Base-by-base conservation (phyloP, 1,140 invertebrate genomes). In the Acromyrmex echinatior region DNA sequence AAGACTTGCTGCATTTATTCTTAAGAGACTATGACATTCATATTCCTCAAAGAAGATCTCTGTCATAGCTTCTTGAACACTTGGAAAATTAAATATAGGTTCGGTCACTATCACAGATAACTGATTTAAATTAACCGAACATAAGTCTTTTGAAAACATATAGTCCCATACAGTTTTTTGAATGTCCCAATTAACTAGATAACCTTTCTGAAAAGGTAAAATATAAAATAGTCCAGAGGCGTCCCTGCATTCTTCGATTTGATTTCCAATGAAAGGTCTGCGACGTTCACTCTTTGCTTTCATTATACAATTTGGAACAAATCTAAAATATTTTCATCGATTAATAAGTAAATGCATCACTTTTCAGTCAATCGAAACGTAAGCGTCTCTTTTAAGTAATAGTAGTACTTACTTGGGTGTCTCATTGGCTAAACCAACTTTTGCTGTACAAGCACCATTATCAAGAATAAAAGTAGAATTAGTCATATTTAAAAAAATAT, bases 1-100 rank as follows among this genome's bases (percentile, higher is more conserved):
- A 77, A 98, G 95, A 95, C 97, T 97, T 0, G 97, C 96, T 2
- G 98, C 96, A 93, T 98, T 99, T 39, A 98, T 97, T 92, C 97
- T 96, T 63, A 98, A 96, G 65, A 99, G 95, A 9, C 97, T 97
- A 74, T 98, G 97, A 92, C 99, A 98, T 91, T 99, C 98, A 93
- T 99, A 99, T 94, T 99, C 99, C 95, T 99, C 99, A 96, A 99
- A 99, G 80, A 99, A 98, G 87, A 99, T 98, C 96, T 99, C 99
- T 58, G 97, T 97, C 95, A 99, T 98, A 16, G 97, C 98, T 95
- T 99, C 99, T 96, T 70, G 66, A 49, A 70, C 49, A 49, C 66
- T 70, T 70, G 66, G 9, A 70, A 70, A 70, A 21, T 70, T 70
- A 49, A 70, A 70, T 70, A 70, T 25, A 49, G 66, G 66, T 25